These are phyloP conservation scores for Siniperca obscura DNA, from an alignment of 2,797 vertebrate species.

Conservation along the genomic window DNA sequence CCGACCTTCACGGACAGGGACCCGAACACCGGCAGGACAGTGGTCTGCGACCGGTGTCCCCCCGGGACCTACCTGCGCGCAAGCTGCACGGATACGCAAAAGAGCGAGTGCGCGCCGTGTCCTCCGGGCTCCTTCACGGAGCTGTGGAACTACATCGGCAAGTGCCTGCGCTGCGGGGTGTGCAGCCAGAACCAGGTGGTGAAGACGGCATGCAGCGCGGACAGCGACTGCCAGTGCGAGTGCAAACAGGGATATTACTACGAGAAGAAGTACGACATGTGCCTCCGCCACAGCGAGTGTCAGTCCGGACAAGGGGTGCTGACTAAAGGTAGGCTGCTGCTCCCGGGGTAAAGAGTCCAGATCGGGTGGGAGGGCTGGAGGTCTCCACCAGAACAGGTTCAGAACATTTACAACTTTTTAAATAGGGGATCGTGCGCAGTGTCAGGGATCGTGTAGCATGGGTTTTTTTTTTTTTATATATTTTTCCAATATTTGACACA, in stretches of 20 bases:
- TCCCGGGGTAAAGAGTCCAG: background rate
- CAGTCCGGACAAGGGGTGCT: constrained; percentile 57
- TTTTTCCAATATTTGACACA: no score
- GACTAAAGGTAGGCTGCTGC: constrained; percentile 62
- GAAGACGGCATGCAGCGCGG: constrained; percentile 51
- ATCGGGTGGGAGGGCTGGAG: background rate
- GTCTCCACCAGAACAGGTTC: background rate
- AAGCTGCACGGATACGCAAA: constrained; percentile 56
- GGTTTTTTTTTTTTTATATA: no score
- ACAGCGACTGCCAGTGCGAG: constrained; percentile 66
- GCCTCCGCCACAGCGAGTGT: constrained; percentile 73
- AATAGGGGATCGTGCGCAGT: background rate
- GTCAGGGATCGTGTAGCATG: no score
- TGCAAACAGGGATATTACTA: constrained; percentile 72
- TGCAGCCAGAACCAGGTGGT: constrained; percentile 69
- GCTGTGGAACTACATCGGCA: constrained; percentile 78
- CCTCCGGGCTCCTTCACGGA: constrained; percentile 73
- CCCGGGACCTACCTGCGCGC: constrained; percentile 65
- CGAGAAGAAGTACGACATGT: constrained; percentile 40
- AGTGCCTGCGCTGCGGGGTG: constrained; percentile 76
- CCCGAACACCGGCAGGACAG: constrained; percentile 20
- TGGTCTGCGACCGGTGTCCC: constrained; percentile 71
- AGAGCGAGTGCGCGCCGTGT: constrained; percentile 74
- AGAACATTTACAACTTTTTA: background rate
- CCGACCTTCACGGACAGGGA: constrained; percentile 52